Evolutionary conservation across 2,797 vertebrate genomes (phyloP).

Genomic region (Aldrovandia affinis): DNA sequence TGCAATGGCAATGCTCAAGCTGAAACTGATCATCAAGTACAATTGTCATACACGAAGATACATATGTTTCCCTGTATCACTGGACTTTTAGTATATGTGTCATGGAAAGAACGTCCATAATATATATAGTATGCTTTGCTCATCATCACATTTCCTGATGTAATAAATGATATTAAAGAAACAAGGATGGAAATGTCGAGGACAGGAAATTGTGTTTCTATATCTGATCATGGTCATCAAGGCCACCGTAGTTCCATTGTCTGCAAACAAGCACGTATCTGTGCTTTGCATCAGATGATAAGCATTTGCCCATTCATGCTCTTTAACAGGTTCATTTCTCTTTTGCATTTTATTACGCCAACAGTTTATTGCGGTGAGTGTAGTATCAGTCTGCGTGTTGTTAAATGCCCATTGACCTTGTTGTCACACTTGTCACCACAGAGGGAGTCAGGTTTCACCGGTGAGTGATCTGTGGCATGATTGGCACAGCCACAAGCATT

Average conservation of each 20-base stretch:
- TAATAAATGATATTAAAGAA: not conserved
- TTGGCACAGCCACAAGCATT: not conserved
- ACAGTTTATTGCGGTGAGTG: conserved; percentile 3
- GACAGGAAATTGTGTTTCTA: not conserved
- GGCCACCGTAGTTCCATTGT: not conserved
- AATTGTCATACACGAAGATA: not conserved
- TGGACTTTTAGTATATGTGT: not conserved
- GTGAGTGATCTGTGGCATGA: conserved; percentile 9
- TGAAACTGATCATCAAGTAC: no score
- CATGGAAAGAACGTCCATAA: not conserved
- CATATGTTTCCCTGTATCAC: not conserved
- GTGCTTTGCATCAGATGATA: not conserved
- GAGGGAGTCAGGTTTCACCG: not conserved
- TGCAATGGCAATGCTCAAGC: no score
- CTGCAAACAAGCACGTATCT: not conserved
- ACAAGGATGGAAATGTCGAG: not conserved
- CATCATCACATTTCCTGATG: not conserved
- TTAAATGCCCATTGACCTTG: conserved; percentile 1
- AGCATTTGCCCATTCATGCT: not conserved
- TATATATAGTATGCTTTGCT: not conserved
- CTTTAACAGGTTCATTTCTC: not conserved
- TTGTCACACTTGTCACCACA: conserved; percentile 4
- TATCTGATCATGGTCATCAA: not conserved
- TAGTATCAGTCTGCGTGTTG: not conserved
- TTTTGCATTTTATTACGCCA: not conserved